Evolutionary conservation across 2,888 invertebrate species (phyloP), one percentile per base, ranked within the genome.

Genomic region (Eueremaeus valkanovi): DNA sequence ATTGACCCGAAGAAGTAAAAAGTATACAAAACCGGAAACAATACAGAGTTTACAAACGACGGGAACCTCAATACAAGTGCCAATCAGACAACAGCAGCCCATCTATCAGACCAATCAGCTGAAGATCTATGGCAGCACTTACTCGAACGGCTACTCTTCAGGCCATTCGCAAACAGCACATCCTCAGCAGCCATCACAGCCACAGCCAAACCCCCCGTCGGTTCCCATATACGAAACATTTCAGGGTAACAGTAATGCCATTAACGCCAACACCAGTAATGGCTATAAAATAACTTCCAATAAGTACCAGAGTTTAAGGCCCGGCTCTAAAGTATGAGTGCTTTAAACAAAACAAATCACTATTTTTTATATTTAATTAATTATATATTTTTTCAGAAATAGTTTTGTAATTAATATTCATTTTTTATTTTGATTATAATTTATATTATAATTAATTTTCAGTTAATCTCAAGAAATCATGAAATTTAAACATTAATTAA

Each of bases 361-460:
- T n/a, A n/a, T 45, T 6, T 45, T 45, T 45, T 16, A 11, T 11
- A 45, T 45, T 11, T 45, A 13, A 6, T 11, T 6, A 45, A 16
- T 45, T n/a, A n/a, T n/a, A n/a, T n/a, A n/a, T n/a, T n/a, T n/a
- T n/a, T n/a, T n/a, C n/a, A n/a, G n/a, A n/a, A n/a, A n/a, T n/a
- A n/a, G n/a, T n/a, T 55, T 55, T 55, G 24, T 55, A 55, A 29
- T 27, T 55, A 55, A 21, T 55, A 27, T 16, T 55, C 9, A 9
- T 9, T 55, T 55, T 24, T 29, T 55, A 27, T 21, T 27, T 21
- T 24, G 21, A 21, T 72, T 75, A 51, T 55, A 40, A 31, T 42
- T 49, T 75, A 82, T 90, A 90, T 40, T 40, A 9, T 40, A 40
- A 40, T 40, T 9, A 11, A 9, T 40, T 40, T 40, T 40, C 11